These are phyloP conservation scores for Cepphus grylle DNA, from an alignment of 2,113 vertebrate genomes.

Conservation along the genomic window DNA sequence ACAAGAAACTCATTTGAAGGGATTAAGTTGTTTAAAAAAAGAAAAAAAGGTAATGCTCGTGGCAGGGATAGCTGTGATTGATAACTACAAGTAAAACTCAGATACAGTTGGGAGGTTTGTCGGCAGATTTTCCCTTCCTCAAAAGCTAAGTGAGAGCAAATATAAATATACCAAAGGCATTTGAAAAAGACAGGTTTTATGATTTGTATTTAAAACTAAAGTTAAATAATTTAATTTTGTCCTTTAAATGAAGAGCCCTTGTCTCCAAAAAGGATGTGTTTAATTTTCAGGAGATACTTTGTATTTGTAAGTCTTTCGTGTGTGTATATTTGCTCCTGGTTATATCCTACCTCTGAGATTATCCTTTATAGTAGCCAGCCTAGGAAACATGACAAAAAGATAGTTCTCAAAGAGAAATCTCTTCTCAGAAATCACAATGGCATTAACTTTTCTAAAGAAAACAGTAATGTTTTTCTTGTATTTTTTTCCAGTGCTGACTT, in stretches of 20 bases:
- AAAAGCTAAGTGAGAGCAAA: not conserved
- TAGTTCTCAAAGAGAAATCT: not conserved
- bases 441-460: not conserved
- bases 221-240: not conserved
- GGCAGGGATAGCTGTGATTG: not conserved
- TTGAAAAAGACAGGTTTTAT: not conserved
- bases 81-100: not conserved
- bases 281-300: not conserved
- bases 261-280: rapidly evolving
- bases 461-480: not conserved
- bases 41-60: not conserved
- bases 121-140: not conserved
- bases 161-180: not conserved
- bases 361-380: not conserved
- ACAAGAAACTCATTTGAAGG: not conserved
- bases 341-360: not conserved
- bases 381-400: not conserved
- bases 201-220: not conserved
- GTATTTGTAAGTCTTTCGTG: not conserved
- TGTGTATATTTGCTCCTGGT: not conserved
- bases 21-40: not conserved
- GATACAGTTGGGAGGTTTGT: not conserved
- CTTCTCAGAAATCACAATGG: not conserved
- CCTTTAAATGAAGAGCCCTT: not conserved
- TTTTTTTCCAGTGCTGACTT: not conserved